Percentiles rank a stretch among this genome's conserved stretches.
phyloP scores from a whole-genome alignment of 2,113 vertebrate species.

The Oryzias celebensis region DNA sequence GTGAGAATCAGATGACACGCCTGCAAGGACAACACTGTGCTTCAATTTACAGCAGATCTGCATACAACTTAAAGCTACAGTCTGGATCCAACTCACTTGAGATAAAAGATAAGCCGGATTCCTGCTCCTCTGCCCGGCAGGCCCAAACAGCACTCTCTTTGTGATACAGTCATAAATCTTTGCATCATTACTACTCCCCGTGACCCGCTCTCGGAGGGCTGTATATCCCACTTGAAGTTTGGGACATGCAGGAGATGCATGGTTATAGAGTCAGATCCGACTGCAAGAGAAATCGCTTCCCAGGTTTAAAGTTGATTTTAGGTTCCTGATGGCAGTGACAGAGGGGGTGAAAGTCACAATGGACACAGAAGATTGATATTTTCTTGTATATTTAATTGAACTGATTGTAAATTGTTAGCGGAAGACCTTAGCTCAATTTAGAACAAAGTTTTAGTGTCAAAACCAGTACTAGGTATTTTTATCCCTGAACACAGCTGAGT shows the following conservation, averaged over 20 bases:
- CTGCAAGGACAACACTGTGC: conserved; percentile 6
- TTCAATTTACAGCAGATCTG: neutral
- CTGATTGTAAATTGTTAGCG: too few species aligned
- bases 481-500: too few species aligned
- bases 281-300: too few species aligned
- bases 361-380: too few species aligned
- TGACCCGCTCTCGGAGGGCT: conserved; percentile 20
- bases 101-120: conserved; percentile 2
- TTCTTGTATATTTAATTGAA: too few species aligned
- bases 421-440: too few species aligned
- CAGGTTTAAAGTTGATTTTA: too few species aligned
- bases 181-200: conserved; percentile 21
- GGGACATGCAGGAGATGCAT: neutral
- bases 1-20: conserved; percentile 26
- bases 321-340: too few species aligned
- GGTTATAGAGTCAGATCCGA: neutral
- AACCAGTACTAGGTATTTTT: too few species aligned
- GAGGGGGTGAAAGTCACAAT: too few species aligned
- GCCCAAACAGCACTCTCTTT: conserved; percentile 30
- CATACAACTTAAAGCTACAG: neutral
- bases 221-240: neutral
- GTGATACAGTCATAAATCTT: conserved; percentile 9
- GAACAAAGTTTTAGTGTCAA: too few species aligned
- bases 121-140: conserved; percentile 13
- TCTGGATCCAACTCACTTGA: conserved; percentile 8